Base-by-base conservation (phyloP, 1,140 invertebrate genomes). In the Gonatopus flavifemur region DNA sequence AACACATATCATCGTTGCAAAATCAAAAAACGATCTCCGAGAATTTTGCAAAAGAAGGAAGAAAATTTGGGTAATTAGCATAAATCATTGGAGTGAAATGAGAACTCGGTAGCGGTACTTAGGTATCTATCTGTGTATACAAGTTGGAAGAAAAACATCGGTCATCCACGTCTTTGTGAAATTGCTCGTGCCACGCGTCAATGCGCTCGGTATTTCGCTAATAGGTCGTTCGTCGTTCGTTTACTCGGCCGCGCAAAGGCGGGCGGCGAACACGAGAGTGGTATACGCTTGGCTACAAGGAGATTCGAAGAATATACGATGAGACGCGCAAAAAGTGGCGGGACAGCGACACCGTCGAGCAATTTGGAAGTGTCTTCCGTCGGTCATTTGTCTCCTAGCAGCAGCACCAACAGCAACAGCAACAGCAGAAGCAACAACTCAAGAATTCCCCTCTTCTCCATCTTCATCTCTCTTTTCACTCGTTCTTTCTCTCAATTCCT, bases 381-480 rank as follows among this genome's bases (percentile, higher is more conserved):
- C 55, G 63, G 63, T 67, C 64, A 62, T 67, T 67, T 67, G 64
- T 67, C 64, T 67, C 61, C 57, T 52, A 45, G 50, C 55, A 55
- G 57, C 57, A 55, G 57, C 56, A 55, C 58, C n/a, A n/a, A n/a
- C n/a, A n/a, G n/a, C n/a, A n/a, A n/a, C n/a, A n/a, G n/a, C n/a
- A n/a, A n/a, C n/a, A n/a, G n/a, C n/a, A n/a, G n/a, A 46, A 42
- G 45, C 47, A 24, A 31, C 37, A 39, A 42, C 30, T 42, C 31
- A 12, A 24, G 42, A 16, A 3, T 16, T 18, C 13, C n/a, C 19
- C n/a, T 12, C 21, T 19, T 25, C 8, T 32, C n/a, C 3, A 3
- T 10, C n/a, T 36, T 1, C 28, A 36, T 32, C 25, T 3, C n/a
- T 21, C 9, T 37, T 10, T 43, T 25, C n/a, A 22, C 48, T 52